Evolutionary conservation across 2,113 vertebrate genomes (phyloP), one percentile per base, ranked within the genome.

Genomic region (Caloenas nicobarica): DNA sequence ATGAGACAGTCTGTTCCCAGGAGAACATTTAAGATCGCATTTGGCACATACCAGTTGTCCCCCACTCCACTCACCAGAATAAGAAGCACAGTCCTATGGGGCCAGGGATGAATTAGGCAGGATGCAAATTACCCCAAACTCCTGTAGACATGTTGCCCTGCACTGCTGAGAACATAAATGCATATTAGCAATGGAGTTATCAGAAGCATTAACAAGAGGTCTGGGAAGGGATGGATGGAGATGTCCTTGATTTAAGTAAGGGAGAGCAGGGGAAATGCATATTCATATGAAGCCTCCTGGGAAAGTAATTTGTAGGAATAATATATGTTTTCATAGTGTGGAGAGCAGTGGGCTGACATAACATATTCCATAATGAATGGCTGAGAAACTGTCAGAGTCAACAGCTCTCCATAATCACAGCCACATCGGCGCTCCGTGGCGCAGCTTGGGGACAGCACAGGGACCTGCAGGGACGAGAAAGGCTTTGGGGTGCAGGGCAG

Each of bases 281-380:
- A 83, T 86, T 89, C 91, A 76, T 70, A 21, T 1, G 25, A 40
- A 73, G 34, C 57, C 86, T 61, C 77, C 46, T 51, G 66, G 77
- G 94, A 86, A 89, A 83, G 57, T 40, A 82, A 62, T 86, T 83
- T 83, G 81, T 76, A 79, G 92, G 86, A 74, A 62, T 86, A 78
- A 78, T 31, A 22, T 10, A 22, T 3, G 1, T 80, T 95, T 74
- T 54, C 50, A 29, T 10, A 40, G 28, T 10, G 40, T 42, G 58
- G 61, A 79, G 56, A 83, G 86, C 77, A 33, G 40, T 61, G 10
- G 4, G 38, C 66, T 85, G 66, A 56, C 81, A 58, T 19, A 42
- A 50, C 19, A 28, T 17, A 10, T 12, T 29, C 44, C 11, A 44
- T 24, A 36, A 40, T 6, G 62, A 69, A 60, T 13, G 50, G 70